phyloP scores from a whole-genome alignment of 2,888 invertebrate species.

The Scaptomyza flava region DNA sequence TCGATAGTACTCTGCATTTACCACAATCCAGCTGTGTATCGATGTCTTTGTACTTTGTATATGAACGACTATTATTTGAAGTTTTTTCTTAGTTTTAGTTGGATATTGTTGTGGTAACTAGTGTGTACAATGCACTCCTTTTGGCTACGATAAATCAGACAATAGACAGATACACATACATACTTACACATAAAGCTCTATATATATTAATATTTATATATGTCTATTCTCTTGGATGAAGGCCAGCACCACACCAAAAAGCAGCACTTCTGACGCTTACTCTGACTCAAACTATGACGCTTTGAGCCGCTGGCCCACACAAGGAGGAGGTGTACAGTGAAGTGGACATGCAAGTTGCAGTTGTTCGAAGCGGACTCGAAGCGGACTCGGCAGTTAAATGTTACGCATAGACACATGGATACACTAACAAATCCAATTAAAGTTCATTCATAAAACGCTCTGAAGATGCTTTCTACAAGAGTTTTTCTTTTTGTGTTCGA shows the following conservation, averaged over 20 bases:
- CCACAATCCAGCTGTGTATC: neutral
- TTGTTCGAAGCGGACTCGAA: slow-evolving; percentile 22
- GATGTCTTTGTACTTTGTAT: neutral
- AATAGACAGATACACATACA: slow-evolving; percentile 1
- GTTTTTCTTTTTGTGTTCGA: no score
- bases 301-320: slow-evolving; percentile 47
- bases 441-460: no score
- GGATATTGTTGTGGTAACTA: slow-evolving; percentile 6
- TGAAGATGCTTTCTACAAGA: no score
- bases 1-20: slow-evolving; percentile 43
- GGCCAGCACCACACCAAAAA: slow-evolving; percentile 61
- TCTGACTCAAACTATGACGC: slow-evolving; percentile 18
- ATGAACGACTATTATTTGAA: neutral
- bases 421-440: slow-evolving; percentile 27
- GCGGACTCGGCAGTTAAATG: neutral
- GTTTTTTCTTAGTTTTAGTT: slow-evolving; percentile 11
- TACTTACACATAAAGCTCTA: neutral
- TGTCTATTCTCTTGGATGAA: slow-evolving; percentile 60
- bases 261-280: slow-evolving; percentile 17
- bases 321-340: slow-evolving; percentile 24
- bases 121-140: slow-evolving; percentile 35
- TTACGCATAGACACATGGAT: slow-evolving; percentile 5
- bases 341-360: slow-evolving; percentile 40
- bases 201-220: slow-evolving; percentile 8
- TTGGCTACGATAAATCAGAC: slow-evolving; percentile 42